Percentiles rank a stretch among this genome's conserved stretches.
phyloP scores from a whole-genome alignment of 2,888 invertebrate genomes.

The Pegoplata infirma region DNA sequence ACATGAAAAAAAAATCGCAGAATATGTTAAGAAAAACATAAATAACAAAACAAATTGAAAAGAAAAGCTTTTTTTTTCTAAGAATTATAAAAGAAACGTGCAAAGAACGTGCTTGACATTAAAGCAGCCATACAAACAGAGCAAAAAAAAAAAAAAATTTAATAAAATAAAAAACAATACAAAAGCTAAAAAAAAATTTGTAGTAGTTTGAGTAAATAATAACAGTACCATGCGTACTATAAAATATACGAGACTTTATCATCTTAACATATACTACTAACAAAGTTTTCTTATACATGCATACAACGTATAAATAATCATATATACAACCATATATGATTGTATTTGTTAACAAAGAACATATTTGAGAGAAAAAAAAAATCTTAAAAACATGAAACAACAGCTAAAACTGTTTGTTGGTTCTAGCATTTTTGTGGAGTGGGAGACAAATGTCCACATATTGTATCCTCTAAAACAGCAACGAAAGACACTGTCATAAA shows the following conservation, averaged over 20 bases:
- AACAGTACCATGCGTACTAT: slow-evolving; percentile 74
- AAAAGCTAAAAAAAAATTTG: slow-evolving; percentile 32
- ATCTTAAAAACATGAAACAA: slow-evolving; percentile 9
- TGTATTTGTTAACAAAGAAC: background rate
- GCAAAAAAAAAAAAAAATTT: background rate
- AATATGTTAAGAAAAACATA: slow-evolving; percentile 11
- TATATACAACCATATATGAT: background rate
- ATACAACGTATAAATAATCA: background rate
- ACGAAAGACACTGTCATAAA: background rate
- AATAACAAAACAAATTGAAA: slow-evolving; percentile 43
- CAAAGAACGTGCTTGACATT: slow-evolving; percentile 64
- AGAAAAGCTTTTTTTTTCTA: slow-evolving; percentile 16
- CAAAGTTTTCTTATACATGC: background rate
- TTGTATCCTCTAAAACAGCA: slow-evolving; percentile 9
- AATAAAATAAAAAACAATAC: slow-evolving; percentile 4
- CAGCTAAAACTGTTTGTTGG: slow-evolving; percentile 2
- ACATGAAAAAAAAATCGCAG: background rate
- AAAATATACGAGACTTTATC: slow-evolving; percentile 32
- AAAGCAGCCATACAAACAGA: slow-evolving; percentile 28
- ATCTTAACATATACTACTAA: slow-evolving; percentile 5
- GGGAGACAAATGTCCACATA: slow-evolving; percentile 45
- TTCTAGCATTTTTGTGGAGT: slow-evolving; percentile 1
- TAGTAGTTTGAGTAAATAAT: slow-evolving; percentile 67
- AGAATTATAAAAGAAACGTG: slow-evolving; percentile 62
- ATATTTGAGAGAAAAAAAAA: slow-evolving; percentile 22